Base-by-base conservation (phyloP, 2,888 invertebrate species). In the Apamea epomidion region DNA sequence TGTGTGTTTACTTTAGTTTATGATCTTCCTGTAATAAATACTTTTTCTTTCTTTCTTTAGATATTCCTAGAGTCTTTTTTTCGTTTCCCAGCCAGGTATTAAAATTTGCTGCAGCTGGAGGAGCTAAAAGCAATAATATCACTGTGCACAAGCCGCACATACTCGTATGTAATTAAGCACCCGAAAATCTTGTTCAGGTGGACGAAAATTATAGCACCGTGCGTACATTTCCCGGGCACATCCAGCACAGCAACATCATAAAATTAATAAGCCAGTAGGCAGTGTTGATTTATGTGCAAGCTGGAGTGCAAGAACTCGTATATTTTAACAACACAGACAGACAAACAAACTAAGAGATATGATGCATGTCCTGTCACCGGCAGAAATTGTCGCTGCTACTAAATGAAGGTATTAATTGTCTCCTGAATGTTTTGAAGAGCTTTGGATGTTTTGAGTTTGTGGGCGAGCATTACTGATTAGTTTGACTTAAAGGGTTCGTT, bases 221-320 rank as follows among this genome's bases (percentile, higher is more conserved):
- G 4, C 62, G n/a, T 64, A 69, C 54, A 25, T 68, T 68, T 45
- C 16, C 45, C 12, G 48, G 83, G 32, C 92, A 85, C 81, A 92
- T 94, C 94, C 82, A 94, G 92, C 60, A 84, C 76, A 78, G 88
- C 90, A 67, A 64, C 85, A 86, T 81, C 85, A 93, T 94, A 95
- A 95, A 96, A 96, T 96, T 96, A 96, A 96, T 96, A 96, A 96
- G 94, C 94, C 93, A 93, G 93, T 94, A 94, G 93, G 94, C 95
- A 91, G 92, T 94, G 95, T 95, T 96, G 96, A 96, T 97, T 97
- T 96, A 97, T 96, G 93, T 90, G 92, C 93, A 93, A 93, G 92
- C 93, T 91, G 90, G 92, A 91, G 92, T 91, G 92, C 93, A 92
- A 92, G 92, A 92, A 94, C 93, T 93, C 93, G 94, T 94, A 95